A percentile compares a stretch with the other conserved stretches of the same genome.
phyloP scores from a whole-genome alignment of 2,888 invertebrate species.

The Standfussiana lucernea region DNA sequence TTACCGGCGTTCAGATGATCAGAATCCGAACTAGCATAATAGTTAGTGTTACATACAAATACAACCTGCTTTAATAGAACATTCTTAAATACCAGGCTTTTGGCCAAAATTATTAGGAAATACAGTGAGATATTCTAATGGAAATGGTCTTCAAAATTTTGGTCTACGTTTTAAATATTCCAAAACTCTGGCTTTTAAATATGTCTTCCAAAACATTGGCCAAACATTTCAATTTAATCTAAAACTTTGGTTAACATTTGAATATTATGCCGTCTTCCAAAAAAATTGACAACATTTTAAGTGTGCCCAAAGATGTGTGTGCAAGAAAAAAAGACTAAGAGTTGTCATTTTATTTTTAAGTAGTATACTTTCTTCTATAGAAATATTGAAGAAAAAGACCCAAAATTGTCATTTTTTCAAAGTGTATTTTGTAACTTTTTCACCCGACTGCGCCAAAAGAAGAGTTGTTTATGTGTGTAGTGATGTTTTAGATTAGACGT shows the following conservation, averaged over 20 bases:
- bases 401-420: not conserved
- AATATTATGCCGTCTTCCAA: not conserved
- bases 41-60: conserved; percentile 22
- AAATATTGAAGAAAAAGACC: not conserved
- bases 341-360: no score
- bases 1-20: conserved; percentile 79
- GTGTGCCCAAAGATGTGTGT: not conserved
- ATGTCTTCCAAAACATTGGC: not conserved
- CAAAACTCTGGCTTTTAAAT: not conserved
- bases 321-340: not conserved
- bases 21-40: conserved; percentile 23
- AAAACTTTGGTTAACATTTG: not conserved
- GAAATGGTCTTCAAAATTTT: conserved; percentile 8
- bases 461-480: not conserved
- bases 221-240: not conserved
- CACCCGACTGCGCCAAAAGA: not conserved
- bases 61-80: conserved; percentile 12
- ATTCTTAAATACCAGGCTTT: not conserved
- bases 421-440: not conserved
- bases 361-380: not conserved
- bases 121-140: not conserved
- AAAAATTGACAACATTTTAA: not conserved
- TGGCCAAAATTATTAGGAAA: not conserved
- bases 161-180: not conserved
- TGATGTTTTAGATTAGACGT: not conserved